Evolutionary conservation across 2,888 invertebrate species (phyloP).

Genomic region (Lingula anatina): DNA sequence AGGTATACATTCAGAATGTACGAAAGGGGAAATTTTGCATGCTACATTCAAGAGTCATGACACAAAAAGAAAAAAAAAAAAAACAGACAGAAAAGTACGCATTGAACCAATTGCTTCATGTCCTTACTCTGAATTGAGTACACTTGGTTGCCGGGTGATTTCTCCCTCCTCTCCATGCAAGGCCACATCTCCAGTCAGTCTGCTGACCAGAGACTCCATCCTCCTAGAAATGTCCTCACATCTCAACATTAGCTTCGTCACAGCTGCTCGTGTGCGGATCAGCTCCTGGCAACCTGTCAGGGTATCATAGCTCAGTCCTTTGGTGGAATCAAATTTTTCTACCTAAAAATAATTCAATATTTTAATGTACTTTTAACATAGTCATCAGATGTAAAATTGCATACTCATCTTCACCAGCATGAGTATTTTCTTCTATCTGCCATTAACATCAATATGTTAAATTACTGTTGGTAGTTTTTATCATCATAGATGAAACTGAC

Average conservation of each 20-base stretch:
- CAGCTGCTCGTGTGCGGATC: constrained; percentile 65
- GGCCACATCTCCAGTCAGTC: constrained; percentile 57
- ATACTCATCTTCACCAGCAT: too few relatives aligned
- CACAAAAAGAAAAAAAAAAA: too few relatives aligned
- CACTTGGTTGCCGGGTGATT: constrained; percentile 69
- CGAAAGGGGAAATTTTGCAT: neutral
- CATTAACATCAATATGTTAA: too few relatives aligned
- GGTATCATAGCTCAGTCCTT: constrained; percentile 69
- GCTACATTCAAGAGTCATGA: too few relatives aligned
- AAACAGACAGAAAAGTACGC: too few relatives aligned
- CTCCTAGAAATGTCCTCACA: constrained; percentile 77
- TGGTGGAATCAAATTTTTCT: constrained; percentile 61
- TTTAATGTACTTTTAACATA: too few relatives aligned
- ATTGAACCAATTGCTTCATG: too few relatives aligned
- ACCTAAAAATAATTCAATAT: constrained; percentile 22
- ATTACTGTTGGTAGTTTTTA: too few relatives aligned
- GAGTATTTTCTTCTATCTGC: too few relatives aligned
- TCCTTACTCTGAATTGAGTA: constrained; percentile 62
- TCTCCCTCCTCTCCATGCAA: constrained; percentile 51
- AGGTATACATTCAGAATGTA: too few relatives aligned
- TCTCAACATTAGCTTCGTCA: constrained; percentile 75
- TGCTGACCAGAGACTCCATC: constrained; percentile 72
- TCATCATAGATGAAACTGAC: too few relatives aligned
- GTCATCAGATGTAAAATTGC: too few relatives aligned
- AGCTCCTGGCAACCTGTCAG: constrained; percentile 71